These are phyloP conservation scores for Trachelipus rathkii DNA, from an alignment of 1,140 invertebrate species.

Conservation along the genomic window DNA sequence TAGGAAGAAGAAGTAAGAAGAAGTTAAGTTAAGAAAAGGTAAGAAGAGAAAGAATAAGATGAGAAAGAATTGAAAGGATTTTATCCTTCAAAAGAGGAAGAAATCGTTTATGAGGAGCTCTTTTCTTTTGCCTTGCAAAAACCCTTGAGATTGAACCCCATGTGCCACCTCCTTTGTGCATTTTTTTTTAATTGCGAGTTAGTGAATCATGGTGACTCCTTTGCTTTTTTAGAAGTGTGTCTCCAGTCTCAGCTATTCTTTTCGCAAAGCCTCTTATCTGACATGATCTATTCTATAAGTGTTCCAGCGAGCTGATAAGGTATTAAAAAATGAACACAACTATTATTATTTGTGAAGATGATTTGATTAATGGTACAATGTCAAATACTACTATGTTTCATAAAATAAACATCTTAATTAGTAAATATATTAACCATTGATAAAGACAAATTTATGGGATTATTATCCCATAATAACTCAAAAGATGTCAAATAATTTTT, in stretches of 20 bases:
- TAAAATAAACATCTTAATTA: too few species aligned
- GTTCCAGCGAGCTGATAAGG: neutral
- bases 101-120: constrained; percentile 59
- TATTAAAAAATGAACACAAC: too few species aligned
- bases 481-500: too few species aligned
- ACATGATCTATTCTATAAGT: constrained; percentile 62
- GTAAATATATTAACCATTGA: too few species aligned
- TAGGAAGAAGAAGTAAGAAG: too few species aligned
- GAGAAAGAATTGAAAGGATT: neutral
- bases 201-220: constrained; percentile 41
- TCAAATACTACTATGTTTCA: too few species aligned
- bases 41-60: neutral
- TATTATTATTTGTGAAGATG: too few species aligned
- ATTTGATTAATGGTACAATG: too few species aligned
- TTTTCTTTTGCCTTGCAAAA: constrained; percentile 75
- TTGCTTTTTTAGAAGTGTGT: constrained; percentile 13
- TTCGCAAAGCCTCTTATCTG: constrained; percentile 69
- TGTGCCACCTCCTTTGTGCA: constrained; percentile 50
- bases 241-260: constrained; percentile 49
- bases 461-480: too few species aligned
- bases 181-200: constrained; percentile 44
- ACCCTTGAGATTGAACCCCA: constrained; percentile 80
- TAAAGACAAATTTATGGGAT: too few species aligned
- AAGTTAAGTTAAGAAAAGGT: too few species aligned
- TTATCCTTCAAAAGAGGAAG: constrained; percentile 50